Evolutionary conservation across 1,140 invertebrate species (phyloP).

Genomic region (Nautilus pompilius): DNA sequence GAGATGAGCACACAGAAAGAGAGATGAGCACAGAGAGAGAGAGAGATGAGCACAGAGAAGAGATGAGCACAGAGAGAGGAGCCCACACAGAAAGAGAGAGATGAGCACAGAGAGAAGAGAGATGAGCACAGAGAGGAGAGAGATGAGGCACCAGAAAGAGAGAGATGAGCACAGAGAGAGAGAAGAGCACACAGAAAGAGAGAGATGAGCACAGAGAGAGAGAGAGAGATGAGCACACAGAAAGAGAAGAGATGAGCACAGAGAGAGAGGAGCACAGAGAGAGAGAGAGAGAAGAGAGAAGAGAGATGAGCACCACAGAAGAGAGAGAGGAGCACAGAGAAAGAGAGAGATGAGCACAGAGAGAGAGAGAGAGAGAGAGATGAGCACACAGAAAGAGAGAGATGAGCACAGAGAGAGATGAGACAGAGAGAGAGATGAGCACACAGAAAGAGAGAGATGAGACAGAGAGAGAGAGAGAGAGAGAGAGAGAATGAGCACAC

Average conservation of each 20-base stretch:
- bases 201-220: neutral
- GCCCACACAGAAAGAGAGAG: neutral
- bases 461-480: neutral
- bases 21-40: constrained; percentile 1
- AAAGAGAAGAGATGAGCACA: neutral
- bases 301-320: neutral
- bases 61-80: neutral
- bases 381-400: neutral
- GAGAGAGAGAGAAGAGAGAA: neutral
- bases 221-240: neutral
- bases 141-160: neutral
- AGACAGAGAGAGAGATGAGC: neutral
- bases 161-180: neutral
- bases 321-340: neutral
- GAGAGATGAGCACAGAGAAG: constrained; percentile 3
- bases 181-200: neutral
- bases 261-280: too few relatives aligned
- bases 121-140: neutral
- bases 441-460: too few relatives aligned
- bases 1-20: neutral
- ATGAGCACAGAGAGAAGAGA: neutral
- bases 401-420: neutral
- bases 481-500: neutral
- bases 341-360: neutral
- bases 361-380: neutral